Base-by-base conservation (phyloP, 2,888 invertebrate species). In the Prosopocoilus inquinatus region DNA sequence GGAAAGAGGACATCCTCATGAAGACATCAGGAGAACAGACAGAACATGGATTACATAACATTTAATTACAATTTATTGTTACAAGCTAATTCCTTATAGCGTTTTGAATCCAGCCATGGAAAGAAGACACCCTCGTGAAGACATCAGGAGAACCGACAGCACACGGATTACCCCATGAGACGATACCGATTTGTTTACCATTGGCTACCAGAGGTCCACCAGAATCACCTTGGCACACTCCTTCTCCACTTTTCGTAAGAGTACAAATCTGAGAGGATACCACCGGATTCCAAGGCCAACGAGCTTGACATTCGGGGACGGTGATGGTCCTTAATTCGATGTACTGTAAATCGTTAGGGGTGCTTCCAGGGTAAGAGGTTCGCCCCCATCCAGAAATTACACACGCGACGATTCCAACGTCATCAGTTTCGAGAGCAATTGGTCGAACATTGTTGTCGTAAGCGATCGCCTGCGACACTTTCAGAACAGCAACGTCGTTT, bases 181-280 rank as follows among this genome's bases (percentile, higher is more conserved):
- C 80, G 9, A 82, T 68, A 13, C 82, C 82, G 1, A 81, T 79
- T 1, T 41, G 48, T 36, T 46, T 50, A 9, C 47, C 41, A 5
- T 50, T 35, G 53, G 77, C 77, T 4, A 79, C 77, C 9, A 82
- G 67, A 0, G 81, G 81, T 3, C 82, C 81, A 0, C 82, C 82
- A 11, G 81, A 81, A 60, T 82, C 81, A 53, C 81, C 81, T 79
- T 81, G 71, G 1, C 67, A 73, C 57, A 84, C 84, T 0, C 85
- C 84, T 73, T 85, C 81, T 0, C 84, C 84, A 46, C 11, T 12
- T 38, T 12, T 38, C 9, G 45, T 28, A 11, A 47, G 20, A 9
- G 55, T 55, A 38, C 50, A 55, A 20, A 55, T 39, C 16, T 50
- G 33, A 36, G 12, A 41, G 7, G 32, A 20, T 4, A 33, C 20